Percentiles rank a stretch among this genome's conserved stretches.
Conservation (phyloP, 1,140 invertebrate genomes). For the Sycophila sp. region DNA sequence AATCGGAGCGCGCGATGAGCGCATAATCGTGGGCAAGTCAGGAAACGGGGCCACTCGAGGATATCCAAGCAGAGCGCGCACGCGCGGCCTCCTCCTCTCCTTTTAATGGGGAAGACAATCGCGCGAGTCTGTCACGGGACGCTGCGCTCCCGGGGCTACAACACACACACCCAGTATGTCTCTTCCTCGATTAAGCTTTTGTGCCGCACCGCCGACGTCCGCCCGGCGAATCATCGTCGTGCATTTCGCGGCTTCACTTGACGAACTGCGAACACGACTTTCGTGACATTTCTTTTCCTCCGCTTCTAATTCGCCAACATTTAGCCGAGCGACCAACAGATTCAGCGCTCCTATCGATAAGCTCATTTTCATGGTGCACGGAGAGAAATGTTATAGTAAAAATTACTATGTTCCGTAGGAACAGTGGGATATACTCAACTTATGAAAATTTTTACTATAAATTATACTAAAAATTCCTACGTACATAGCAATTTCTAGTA, state of each 20-base stretch:
- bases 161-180: slow-evolving; percentile 17
- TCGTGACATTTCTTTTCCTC: no score
- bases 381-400: no score
- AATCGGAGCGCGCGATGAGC: slow-evolving; percentile 40
- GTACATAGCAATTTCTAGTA: no score
- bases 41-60: slow-evolving; percentile 59
- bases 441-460: no score
- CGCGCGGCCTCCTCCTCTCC: slow-evolving; percentile 36
- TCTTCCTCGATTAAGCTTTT: slow-evolving; percentile 31
- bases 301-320: neutral
- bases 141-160: slow-evolving; percentile 38
- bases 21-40: slow-evolving; percentile 56
- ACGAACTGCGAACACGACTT: neutral
- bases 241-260: neutral
- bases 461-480: no score
- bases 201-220: slow-evolving; percentile 20
- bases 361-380: no score
- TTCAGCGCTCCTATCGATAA: no score
- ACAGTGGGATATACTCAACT: no score
- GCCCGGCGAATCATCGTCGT: slow-evolving; percentile 1
- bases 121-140: slow-evolving; percentile 53
- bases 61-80: slow-evolving; percentile 47
- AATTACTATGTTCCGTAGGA: no score
- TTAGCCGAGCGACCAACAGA: no score
- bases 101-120: slow-evolving; percentile 60